Conservation (phyloP, 2,797 vertebrate genomes). For the Kryptolebias ocellatus region DNA sequence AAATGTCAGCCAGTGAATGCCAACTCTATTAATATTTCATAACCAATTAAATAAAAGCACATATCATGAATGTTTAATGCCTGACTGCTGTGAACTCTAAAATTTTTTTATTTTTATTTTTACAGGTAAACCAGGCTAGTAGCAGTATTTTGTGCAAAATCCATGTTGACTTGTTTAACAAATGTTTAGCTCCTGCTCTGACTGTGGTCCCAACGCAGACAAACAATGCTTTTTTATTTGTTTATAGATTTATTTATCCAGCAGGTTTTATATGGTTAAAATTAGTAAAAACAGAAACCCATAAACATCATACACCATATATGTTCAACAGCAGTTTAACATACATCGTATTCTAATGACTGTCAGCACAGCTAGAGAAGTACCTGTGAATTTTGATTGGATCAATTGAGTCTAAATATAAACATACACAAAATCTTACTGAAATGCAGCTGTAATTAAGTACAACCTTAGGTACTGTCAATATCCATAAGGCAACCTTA, state of each 20-base stretch:
- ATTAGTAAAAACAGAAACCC: slow-evolving; percentile 19
- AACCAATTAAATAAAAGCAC: slow-evolving; percentile 83
- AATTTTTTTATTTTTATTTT: slow-evolving; percentile 57
- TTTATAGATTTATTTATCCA: background rate
- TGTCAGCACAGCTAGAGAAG: background rate
- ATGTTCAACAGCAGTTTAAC: background rate
- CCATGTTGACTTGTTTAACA: slow-evolving; percentile 19
- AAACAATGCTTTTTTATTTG: slow-evolving; percentile 19
- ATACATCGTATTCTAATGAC: background rate
- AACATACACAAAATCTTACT: background rate
- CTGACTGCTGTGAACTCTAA: slow-evolving; percentile 57
- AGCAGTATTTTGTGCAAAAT: slow-evolving; percentile 27
- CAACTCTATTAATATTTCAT: slow-evolving; percentile 80
- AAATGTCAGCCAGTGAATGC: slow-evolving; percentile 78
- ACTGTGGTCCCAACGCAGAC: background rate
- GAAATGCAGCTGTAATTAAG: slow-evolving; percentile 19
- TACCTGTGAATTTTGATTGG: background rate
- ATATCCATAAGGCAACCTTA: slow-evolving; percentile 20
- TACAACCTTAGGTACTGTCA: slow-evolving; percentile 17
- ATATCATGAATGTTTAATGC: slow-evolving; percentile 81
- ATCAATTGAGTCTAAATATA: background rate
- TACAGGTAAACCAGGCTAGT: slow-evolving; percentile 42
- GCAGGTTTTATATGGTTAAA: slow-evolving; percentile 3
- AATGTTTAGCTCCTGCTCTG: background rate
- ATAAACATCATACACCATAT: too few relatives aligned